phyloP scores from a whole-genome alignment of 2,888 invertebrate species.

The Pseudolycoriella hygida region DNA sequence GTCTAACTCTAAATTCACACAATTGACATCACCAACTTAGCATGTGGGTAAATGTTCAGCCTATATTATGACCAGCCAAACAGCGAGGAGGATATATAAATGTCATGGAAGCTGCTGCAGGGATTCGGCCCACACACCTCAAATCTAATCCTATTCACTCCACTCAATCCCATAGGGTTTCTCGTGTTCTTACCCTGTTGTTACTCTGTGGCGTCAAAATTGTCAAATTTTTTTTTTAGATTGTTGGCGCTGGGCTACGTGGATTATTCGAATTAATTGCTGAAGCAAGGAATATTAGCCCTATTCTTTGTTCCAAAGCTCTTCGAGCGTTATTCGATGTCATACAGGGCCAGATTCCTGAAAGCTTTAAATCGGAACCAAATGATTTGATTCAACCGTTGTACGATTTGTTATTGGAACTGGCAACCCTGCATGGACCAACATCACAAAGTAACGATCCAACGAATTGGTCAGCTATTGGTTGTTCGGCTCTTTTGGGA shows the following conservation, averaged over 20 bases:
- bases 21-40: too few species aligned
- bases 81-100: too few species aligned
- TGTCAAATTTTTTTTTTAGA: constrained; percentile 26
- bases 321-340: constrained; percentile 77
- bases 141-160: too few species aligned
- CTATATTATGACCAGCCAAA: too few species aligned
- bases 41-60: constrained; percentile 1
- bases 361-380: constrained; percentile 26
- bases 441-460: constrained; percentile 34
- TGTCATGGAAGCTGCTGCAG: too few species aligned
- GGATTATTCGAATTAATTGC: constrained; percentile 84
- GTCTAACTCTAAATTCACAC: too few species aligned
- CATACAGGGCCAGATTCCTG: constrained; percentile 43
- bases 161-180: too few species aligned
- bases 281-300: constrained; percentile 68
- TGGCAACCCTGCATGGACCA: constrained; percentile 51
- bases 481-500: constrained; percentile 82
- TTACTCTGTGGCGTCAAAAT: too few species aligned
- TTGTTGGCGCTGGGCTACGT: constrained; percentile 65
- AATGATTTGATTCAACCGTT: constrained; percentile 53
- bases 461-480: constrained; percentile 62
- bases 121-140: too few species aligned
- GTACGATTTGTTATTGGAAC: constrained; percentile 66
- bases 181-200: too few species aligned
- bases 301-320: constrained; percentile 74